Evolutionary conservation across 2,888 invertebrate genomes (phyloP), one percentile per base, ranked within the genome.

Genomic region (Mechanitis mazaeus): DNA sequence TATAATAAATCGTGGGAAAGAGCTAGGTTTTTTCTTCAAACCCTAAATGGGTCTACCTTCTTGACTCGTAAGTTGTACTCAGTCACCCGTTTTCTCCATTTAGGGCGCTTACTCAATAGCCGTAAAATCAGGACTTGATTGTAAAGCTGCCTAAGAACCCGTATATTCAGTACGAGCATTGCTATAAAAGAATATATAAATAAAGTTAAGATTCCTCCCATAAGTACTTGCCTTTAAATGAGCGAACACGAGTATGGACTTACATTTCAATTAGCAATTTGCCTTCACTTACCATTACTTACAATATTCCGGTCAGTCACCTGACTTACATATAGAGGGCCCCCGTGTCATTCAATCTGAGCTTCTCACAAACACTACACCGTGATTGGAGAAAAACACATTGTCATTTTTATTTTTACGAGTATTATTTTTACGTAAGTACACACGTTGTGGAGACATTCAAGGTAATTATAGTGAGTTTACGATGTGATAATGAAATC

Each of bases 301-400:
- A 68, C 67, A 68, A 69, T 69, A 68, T 68, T 45, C 57, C 71
- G 73, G 73, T 72, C 73, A 73, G 55, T 72, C 69, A 73, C 73
- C 73, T 66, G 64, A 62, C 64, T 63, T 61, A 64, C 64, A 61
- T 50, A 50, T 56, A 63, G 50, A 56, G 58, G 45, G 58, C 59
- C 60, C 56, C 56, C 56, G 60, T 56, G 56, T 64, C 46, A 55
- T 55, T 60, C 56, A 46, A 54, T 61, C 31, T 50, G 31, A 47
- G 31, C 50, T 31, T 31, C 28, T 7, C 31, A 50, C 50, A 7
- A 50, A 50, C 31, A 50, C 28, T 31, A 9, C 7, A 31, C 31
- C 9, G 50, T 50, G 50, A 31, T 50, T 31, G 31, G 31, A 50
- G 50, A 50, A 50, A 50, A 42, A 5, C 42, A 50, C 50, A 50